Conservation (phyloP, 2,888 invertebrate species). For the Lumbricus terrestris region DNA sequence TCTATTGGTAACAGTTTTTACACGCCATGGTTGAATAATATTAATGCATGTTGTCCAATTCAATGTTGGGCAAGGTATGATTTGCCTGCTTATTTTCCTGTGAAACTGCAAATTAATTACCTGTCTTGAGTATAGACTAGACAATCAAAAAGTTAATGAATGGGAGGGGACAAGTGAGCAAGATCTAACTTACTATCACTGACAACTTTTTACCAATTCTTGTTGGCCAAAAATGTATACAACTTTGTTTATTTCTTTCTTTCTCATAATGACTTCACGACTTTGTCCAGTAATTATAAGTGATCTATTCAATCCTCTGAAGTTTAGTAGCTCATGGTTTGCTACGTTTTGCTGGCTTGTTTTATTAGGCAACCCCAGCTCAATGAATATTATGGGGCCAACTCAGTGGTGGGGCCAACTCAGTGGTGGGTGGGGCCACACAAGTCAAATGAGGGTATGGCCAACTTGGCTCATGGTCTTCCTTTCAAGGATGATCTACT, state of each 20-base stretch:
- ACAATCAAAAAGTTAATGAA: background rate
- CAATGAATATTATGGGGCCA: too few species aligned
- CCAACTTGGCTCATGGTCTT: background rate
- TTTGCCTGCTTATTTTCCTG: too few species aligned
- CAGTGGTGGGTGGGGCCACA: background rate
- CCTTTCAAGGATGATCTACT: background rate
- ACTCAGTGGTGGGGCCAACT: background rate
- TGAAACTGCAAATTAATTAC: background rate
- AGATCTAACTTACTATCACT: too few species aligned
- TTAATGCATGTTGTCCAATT: too few species aligned
- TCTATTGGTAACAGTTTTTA: too few species aligned
- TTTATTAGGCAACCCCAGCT: background rate
- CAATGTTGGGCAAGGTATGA: too few species aligned
- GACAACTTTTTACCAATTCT: background rate
- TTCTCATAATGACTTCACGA: background rate
- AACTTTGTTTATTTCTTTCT: background rate
- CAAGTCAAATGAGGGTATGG: background rate
- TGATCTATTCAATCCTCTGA: background rate
- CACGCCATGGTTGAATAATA: too few species aligned
- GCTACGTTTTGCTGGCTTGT: background rate
- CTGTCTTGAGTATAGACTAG: background rate
- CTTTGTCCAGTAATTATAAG: background rate
- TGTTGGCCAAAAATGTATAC: background rate
- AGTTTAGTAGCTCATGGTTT: background rate
- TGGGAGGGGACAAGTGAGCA: background rate